Percentiles rank a stretch among this genome's conserved stretches.
Evolutionary conservation across 2,113 vertebrate species (phyloP).

Genomic region (Tauraco erythrolophus): DNA sequence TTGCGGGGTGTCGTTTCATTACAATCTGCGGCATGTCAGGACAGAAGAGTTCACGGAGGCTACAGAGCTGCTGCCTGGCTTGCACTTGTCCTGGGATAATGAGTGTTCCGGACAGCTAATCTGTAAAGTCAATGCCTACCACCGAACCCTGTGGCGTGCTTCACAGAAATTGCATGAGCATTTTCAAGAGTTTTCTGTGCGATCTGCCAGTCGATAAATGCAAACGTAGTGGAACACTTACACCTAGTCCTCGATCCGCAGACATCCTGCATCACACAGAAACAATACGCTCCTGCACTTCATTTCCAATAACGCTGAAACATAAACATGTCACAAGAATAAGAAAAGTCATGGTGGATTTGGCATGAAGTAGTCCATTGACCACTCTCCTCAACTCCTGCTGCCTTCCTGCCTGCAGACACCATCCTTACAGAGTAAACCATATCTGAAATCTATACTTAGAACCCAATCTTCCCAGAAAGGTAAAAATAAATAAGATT

Average conservation of each 20-base stretch:
- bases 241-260: neutral
- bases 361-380: neutral
- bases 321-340: neutral
- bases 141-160: neutral
- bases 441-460: neutral
- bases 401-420: neutral
- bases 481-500: constrained; percentile 46
- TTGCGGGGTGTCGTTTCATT: neutral
- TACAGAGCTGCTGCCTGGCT: neutral
- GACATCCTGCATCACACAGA: neutral
- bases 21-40: neutral
- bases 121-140: neutral
- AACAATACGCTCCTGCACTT: neutral
- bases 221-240: neutral
- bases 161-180: neutral
- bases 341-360: neutral
- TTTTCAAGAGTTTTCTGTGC: neutral
- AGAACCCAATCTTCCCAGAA: constrained; percentile 10
- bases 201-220: neutral
- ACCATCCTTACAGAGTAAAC: neutral
- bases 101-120: neutral
- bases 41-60: neutral
- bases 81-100: accelerated
- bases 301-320: neutral
- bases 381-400: neutral